Evolutionary conservation across 2,888 invertebrate species (phyloP), one percentile per base, ranked within the genome.

Genomic region (Ecdyonurus torrentis): DNA sequence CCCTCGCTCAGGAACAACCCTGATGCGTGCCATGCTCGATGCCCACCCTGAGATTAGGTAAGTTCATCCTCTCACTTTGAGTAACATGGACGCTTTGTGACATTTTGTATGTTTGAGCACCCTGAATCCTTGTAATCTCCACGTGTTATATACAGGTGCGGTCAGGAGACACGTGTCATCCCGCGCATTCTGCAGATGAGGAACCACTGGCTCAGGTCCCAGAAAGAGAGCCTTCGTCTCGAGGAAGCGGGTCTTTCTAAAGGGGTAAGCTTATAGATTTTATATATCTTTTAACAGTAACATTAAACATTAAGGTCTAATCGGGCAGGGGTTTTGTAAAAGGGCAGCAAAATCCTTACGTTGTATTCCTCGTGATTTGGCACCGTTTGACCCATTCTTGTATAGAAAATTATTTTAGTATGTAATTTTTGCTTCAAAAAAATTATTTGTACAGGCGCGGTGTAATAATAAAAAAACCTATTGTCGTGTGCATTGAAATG

Each of bases 21-120:
- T 98, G 69, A 93, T 96, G 89, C 83, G 98, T 71, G 96, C 95
- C 67, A 94, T 98, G 92, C 79, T 99, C 70, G 98, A 99, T 78
- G 96, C 97, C 66, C 97, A 98, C 82, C 92, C 94, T 19, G 91
- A 91, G 72, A 90, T 98, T 72, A 86, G 95, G 86, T 86, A 72
- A 74, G 75, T 67, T 58, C 58, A 20, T 5, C 20, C 58, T 5
- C 22, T 58, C 5, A n/a, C 7, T 20, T 5, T 58, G 5, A 7
- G 22, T 10, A n/a, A 2, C 60, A 60, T 23, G 19, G 22, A 2
- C 5, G 37, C 37, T 15, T 37, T 5, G 15, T 37, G 15, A 37
- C 37, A 15, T 5, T 37, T 15, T 5, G 5, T 37, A 37, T 37
- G 37, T 37, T n/a, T 19, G n/a, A 18, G 15, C 19, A 19, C 2